Evolutionary conservation across 1,140 invertebrate genomes (phyloP), one percentile per base, ranked within the genome.

Genomic region (Conus betulinus): DNA sequence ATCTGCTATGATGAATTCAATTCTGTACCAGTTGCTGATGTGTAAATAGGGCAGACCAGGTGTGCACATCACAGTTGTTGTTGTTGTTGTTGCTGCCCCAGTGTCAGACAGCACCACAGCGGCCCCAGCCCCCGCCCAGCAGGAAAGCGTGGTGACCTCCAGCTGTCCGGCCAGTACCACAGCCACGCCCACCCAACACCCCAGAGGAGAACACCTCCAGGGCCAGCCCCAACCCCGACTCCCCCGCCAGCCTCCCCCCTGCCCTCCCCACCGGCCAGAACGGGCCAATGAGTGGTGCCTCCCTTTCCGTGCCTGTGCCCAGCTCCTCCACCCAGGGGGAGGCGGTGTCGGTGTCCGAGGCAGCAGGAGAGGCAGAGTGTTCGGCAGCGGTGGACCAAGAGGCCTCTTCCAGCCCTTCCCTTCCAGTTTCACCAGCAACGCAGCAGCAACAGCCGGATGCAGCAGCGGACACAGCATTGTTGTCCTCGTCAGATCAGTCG

Each of bases 211-310:
- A 84, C 82, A 84, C 82, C 82, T 84, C 82, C 7, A 17, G 82
- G 10, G 82, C 82, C 57, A 84, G 82, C 57, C 82, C 82, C 8
- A 53, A 39, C 57, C 57, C 82, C 6, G 57, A 60, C 55, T 63
- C 82, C 57, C 25, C 76, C 89, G 82, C 85, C 5, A 87, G 97
- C 95, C 98, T 98, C 95, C 76, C 83, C 57, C 87, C 81, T 71
- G 6, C 85, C 97, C 95, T 98, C 98, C 95, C 79, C 79, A 81
- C 79, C 11, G 79, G 79, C 17, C 79, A 81, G 79, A 81, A 81
- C 20, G 79, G 79, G 20, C 79, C 79, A 0, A 81, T 81, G 51
- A 17, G 76, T 79, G 13, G 6, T 71, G 67, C 57, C 57, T 60
- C 57, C 57, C 25, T 39, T 13, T 78, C 27, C 7, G 76, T 11